Evolutionary conservation across 1,140 invertebrate species (phyloP).

Genomic region (Pogonomyrmex californicus): DNA sequence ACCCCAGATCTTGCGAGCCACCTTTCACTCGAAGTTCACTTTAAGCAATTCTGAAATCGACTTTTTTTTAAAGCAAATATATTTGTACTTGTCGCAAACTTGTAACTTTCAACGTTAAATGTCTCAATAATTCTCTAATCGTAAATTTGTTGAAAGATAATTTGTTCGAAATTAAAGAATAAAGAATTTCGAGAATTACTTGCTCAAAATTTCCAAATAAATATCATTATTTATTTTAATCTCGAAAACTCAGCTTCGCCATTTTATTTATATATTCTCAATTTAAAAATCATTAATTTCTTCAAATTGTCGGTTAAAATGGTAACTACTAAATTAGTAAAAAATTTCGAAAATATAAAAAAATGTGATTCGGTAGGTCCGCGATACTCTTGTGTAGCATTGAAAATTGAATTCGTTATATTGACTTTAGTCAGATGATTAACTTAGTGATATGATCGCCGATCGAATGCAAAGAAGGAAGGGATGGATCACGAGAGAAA

Average conservation of each 20-base stretch:
- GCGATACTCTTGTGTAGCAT: background rate
- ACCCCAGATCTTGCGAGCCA: background rate
- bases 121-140: background rate
- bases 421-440: background rate
- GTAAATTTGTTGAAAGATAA: background rate
- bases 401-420: constrained; percentile 8
- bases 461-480: constrained; percentile 69
- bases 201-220: background rate
- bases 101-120: background rate
- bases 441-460: background rate
- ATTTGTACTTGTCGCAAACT: background rate
- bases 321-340: background rate
- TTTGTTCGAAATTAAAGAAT: background rate
- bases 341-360: background rate
- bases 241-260: background rate
- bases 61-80: background rate
- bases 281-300: background rate
- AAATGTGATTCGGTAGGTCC: background rate
- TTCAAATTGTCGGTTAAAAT: background rate
- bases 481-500: constrained; percentile 44
- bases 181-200: background rate
- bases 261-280: background rate
- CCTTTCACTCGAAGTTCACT: background rate
- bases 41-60: background rate
- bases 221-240: background rate